A percentile compares a stretch with the other conserved stretches of the same genome.
Evolutionary conservation across 2,113 vertebrate species (phyloP).

Genomic region (Falcunculus frontatus): DNA sequence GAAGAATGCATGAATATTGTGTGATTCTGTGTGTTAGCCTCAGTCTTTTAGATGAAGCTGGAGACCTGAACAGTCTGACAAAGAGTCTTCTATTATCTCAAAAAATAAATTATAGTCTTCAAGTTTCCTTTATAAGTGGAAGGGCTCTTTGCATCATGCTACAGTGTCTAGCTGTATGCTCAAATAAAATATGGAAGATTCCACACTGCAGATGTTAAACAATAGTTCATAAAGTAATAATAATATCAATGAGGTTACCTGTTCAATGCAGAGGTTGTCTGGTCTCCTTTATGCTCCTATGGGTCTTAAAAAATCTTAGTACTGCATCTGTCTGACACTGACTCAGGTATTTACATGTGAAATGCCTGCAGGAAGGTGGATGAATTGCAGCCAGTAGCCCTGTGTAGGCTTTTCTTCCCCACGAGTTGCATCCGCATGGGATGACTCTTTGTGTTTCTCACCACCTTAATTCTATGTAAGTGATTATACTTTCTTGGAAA

Average conservation of each 20-base stretch:
- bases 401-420: not conserved
- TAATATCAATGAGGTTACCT: not conserved
- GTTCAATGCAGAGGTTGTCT: not conserved
- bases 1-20: not conserved
- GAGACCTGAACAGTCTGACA: not conserved
- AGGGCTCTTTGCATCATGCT: not conserved
- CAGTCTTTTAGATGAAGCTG: not conserved
- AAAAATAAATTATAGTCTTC: not conserved
- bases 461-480: not conserved
- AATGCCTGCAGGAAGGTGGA: not conserved
- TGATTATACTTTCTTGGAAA: not conserved
- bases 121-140: not conserved
- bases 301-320: not conserved
- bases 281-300: not conserved
- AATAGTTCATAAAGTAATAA: not conserved
- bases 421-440: accelerated
- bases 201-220: not conserved
- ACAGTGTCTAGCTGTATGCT: not conserved
- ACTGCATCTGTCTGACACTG: not conserved
- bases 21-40: not conserved
- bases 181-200: not conserved
- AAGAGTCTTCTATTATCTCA: not conserved
- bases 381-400: not conserved
- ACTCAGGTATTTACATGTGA: not conserved
- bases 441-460: not conserved